These are phyloP conservation scores for Herpetotheres cachinnans DNA, from an alignment of 2,113 vertebrate species.

Conservation along the genomic window DNA sequence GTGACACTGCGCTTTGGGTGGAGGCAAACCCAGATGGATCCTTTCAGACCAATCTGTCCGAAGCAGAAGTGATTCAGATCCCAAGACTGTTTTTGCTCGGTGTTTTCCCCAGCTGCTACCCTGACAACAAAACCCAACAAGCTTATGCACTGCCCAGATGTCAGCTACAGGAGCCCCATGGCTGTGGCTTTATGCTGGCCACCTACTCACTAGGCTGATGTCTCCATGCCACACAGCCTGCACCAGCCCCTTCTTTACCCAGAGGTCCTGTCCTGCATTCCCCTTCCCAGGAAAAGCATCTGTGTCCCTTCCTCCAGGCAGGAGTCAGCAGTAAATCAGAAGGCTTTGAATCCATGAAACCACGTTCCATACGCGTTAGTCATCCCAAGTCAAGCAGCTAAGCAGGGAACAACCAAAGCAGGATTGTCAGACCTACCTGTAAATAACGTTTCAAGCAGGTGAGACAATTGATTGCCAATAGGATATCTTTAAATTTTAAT, in stretches of 20 bases:
- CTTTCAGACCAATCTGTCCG: background rate
- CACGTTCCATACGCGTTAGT: accelerated
- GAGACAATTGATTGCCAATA: background rate
- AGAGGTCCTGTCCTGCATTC: background rate
- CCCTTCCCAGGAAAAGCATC: background rate
- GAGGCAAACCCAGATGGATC: slow-evolving; percentile 17
- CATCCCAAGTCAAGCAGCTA: background rate
- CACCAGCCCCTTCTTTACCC: background rate
- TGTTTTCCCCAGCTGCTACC: slow-evolving; percentile 63
- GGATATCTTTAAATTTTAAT: background rate
- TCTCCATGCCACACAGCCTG: background rate
- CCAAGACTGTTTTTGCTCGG: background rate
- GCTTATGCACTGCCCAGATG: slow-evolving; percentile 10
- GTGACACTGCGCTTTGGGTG: background rate
- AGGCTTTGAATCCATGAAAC: background rate
- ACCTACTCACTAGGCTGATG: background rate
- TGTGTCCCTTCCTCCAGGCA: background rate
- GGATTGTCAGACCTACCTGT: background rate
- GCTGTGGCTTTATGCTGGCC: background rate
- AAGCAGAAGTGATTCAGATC: slow-evolving; percentile 38
- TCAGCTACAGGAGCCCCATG: background rate
- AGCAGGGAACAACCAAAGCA: background rate
- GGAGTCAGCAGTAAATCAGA: background rate
- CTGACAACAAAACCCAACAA: slow-evolving; percentile 37
- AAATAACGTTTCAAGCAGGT: background rate